Evolutionary conservation across 2,797 vertebrate genomes (phyloP).

Genomic region (Allobates femoralis): DNA sequence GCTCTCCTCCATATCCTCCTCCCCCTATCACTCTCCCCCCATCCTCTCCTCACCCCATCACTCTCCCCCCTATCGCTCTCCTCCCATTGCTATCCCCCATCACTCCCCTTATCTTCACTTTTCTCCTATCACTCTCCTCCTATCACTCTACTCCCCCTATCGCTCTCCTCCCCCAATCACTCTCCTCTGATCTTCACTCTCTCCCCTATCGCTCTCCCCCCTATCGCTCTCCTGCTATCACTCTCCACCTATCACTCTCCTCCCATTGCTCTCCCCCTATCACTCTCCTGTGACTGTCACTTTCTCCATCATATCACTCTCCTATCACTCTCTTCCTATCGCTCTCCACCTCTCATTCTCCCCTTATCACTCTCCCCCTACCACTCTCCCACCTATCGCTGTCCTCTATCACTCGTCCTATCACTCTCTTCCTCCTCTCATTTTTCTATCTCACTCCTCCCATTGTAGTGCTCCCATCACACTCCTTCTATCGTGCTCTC

Average conservation of each 20-base stretch:
- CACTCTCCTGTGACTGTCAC: no score
- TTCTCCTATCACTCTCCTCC: no score
- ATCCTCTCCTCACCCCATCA: not conserved
- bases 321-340: no score
- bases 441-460: not conserved
- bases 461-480: no score
- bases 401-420: fast-evolving
- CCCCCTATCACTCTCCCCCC: no score
- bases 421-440: not conserved
- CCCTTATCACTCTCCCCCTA: no score
- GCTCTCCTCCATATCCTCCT: not conserved
- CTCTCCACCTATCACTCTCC: not conserved
- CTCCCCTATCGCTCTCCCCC: not conserved
- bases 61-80: no score
- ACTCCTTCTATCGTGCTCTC: not conserved
- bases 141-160: not conserved
- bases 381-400: no score
- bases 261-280: not conserved
- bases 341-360: no score
- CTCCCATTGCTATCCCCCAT: no score
- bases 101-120: no score
- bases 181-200: not conserved
- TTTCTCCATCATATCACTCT: no score
- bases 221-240: not conserved
- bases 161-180: not conserved